Evolutionary conservation across 2,888 invertebrate genomes (phyloP).

Genomic region (Conus canariensis): DNA sequence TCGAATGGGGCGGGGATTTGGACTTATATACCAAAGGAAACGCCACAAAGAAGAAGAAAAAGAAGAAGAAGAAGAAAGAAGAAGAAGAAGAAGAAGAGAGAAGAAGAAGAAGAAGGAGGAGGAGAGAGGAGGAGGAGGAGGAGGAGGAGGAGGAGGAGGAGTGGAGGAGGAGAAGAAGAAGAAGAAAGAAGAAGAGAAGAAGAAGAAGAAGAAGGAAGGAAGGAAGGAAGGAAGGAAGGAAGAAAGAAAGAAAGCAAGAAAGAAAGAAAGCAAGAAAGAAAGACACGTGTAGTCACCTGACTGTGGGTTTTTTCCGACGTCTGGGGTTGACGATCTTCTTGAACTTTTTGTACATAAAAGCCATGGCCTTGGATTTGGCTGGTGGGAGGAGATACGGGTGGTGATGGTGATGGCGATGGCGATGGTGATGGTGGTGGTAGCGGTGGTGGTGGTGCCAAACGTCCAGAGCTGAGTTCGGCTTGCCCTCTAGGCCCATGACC

Average conservation of each 20-base stretch:
- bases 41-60: not conserved
- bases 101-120: not conserved
- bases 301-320: constrained; percentile 45
- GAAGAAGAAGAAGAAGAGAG: not conserved
- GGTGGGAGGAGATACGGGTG: not conserved
- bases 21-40: no score
- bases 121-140: not conserved
- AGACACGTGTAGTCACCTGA: constrained; percentile 40
- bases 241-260: not conserved
- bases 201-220: not conserved
- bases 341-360: constrained; percentile 52
- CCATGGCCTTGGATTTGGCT: constrained; percentile 32
- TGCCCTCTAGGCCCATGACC: constrained; percentile 17
- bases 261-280: not conserved
- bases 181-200: not conserved
- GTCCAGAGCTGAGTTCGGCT: not conserved
- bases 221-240: not conserved
- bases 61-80: not conserved
- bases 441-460: not conserved
- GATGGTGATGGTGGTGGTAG: not conserved
- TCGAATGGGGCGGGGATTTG: no score
- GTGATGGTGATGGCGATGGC: not conserved
- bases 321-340: constrained; percentile 52
- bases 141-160: not conserved
- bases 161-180: not conserved